Percentiles rank a stretch among this genome's conserved stretches.
These are phyloP conservation scores for Gasterosteus nipponicus DNA, from an alignment of 2,113 vertebrate genomes.

Conservation along the genomic window DNA sequence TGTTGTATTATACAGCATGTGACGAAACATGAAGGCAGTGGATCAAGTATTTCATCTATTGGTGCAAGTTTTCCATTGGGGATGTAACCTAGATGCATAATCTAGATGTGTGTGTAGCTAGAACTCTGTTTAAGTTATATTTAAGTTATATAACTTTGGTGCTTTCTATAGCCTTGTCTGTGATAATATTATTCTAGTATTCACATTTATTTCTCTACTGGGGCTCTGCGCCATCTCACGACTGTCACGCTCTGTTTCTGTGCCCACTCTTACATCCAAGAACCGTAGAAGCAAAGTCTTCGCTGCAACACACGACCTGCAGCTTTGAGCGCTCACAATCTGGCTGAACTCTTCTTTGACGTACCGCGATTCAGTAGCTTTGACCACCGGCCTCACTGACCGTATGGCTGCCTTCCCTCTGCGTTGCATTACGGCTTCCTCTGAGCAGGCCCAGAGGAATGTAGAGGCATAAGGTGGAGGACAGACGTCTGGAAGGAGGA, in stretches of 20 bases:
- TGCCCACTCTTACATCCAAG: conserved; percentile 42
- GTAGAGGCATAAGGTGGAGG: conserved; percentile 26
- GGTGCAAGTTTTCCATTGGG: conserved; percentile 34
- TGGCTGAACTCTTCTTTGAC: conserved; percentile 28
- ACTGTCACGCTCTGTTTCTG: conserved; percentile 31
- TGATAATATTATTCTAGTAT: neutral
- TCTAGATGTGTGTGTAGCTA: conserved; percentile 40
- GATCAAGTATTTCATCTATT: neutral
- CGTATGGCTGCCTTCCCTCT: conserved; percentile 46
- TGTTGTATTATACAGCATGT: too few relatives aligned
- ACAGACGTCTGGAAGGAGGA: conserved; percentile 17
- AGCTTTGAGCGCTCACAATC: conserved; percentile 16
- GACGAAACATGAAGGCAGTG: neutral
- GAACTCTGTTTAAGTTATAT: conserved; percentile 8
- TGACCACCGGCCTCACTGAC: conserved; percentile 39
- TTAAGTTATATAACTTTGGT: neutral
- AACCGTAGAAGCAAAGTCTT: conserved; percentile 18
- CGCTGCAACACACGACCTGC: conserved; percentile 14
- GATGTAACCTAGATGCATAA: conserved; percentile 33
- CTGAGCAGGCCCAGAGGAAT: conserved; percentile 69
- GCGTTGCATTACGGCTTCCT: conserved; percentile 56
- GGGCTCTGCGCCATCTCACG: conserved; percentile 10
- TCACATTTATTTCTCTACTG: neutral
- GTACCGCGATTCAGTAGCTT: conserved; percentile 37
- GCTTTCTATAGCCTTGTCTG: neutral